A percentile compares a stretch with the other conserved stretches of the same genome.
Conservation (phyloP, 2,797 vertebrate genomes). For the Poeciliopsis presidionis region DNA sequence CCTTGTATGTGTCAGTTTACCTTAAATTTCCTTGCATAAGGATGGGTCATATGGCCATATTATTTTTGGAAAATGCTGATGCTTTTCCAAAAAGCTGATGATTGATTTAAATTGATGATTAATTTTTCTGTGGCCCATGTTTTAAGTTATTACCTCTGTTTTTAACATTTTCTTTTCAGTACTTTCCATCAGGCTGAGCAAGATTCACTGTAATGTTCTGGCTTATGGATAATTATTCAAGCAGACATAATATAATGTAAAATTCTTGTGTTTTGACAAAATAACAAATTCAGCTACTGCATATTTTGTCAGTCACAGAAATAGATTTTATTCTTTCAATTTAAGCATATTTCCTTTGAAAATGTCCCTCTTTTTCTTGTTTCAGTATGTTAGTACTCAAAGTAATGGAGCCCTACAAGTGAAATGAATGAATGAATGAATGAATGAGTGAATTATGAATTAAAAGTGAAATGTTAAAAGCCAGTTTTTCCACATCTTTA, state of each 20-base stretch:
- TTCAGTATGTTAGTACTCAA: neutral
- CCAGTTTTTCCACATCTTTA: neutral
- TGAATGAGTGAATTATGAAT: neutral
- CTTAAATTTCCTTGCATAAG: neutral
- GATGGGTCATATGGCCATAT: neutral
- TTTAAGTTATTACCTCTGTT: neutral
- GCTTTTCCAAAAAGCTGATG: too few species aligned
- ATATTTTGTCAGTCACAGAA: neutral
- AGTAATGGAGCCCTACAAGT: neutral
- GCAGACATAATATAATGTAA: neutral
- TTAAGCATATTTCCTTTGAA: neutral
- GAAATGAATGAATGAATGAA: neutral
- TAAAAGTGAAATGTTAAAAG: neutral
- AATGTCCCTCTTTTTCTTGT: neutral
- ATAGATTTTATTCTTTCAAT: neutral
- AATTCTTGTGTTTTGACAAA: neutral
- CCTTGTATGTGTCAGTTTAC: neutral
- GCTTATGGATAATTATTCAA: neutral
- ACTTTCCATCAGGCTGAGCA: neutral
- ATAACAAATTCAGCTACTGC: neutral
- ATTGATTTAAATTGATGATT: neutral
- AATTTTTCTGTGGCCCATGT: too few species aligned
- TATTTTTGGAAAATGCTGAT: neutral
- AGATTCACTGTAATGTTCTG: accelerated
- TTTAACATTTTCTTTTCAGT: neutral